phyloP scores from a whole-genome alignment of 2,888 invertebrate genomes.

The Scrobipalpa costella region DNA sequence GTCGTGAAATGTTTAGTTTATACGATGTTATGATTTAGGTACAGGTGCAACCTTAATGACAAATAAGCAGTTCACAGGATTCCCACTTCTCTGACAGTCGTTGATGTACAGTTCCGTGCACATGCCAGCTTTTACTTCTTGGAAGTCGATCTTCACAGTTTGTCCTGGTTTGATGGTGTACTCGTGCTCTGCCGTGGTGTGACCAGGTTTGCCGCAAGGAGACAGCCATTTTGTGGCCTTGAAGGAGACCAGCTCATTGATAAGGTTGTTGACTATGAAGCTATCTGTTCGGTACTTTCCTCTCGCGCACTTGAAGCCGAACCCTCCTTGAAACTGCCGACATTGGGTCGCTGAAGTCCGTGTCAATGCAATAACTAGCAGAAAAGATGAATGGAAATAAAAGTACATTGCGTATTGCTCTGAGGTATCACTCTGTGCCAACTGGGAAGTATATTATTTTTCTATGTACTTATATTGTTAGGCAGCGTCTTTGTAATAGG shows the following conservation, averaged over 20 bases:
- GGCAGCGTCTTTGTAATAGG: no score
- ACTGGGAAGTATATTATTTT: no score
- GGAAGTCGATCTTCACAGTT: neutral
- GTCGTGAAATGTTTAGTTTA: no score
- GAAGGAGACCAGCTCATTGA: neutral
- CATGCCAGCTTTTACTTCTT: neutral
- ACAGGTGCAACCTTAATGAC: neutral
- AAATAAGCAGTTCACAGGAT: constrained; percentile 1
- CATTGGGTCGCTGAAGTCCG: neutral
- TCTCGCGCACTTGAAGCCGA: neutral
- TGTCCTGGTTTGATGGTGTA: neutral
- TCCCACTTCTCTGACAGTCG: neutral
- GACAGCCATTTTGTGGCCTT: constrained; percentile 4
- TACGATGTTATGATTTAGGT: neutral
- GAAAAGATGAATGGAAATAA: no score
- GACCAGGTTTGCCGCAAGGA: neutral
- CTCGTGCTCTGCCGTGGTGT: neutral
- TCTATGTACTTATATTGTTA: no score
- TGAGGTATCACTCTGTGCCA: no score
- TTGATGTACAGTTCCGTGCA: constrained; percentile 5
- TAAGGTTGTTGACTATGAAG: neutral
- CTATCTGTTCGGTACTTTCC: neutral
- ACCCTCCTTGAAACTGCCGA: constrained; percentile 6
- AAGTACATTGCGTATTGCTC: no score
- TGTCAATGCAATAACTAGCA: no score